Base-by-base conservation (phyloP, 1,140 invertebrate species). In the Megathymus violae region DNA sequence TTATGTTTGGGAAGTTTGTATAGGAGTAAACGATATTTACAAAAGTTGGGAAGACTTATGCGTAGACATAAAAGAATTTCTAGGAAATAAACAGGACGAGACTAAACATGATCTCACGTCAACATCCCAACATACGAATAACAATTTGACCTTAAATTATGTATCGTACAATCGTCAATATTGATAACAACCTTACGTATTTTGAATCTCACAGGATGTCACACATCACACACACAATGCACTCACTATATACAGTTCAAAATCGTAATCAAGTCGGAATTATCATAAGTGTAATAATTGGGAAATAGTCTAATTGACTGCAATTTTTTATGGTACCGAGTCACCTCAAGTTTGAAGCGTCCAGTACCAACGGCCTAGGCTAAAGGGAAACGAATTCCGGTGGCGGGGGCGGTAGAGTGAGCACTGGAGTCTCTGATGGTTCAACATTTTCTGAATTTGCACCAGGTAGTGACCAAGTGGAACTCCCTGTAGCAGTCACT, bases 401-500 rank as follows among this genome's bases (percentile, higher is more conserved):
- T 5, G 88, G 88, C 44, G 88, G 88, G 9, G 88, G 88, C 0
- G 86, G 88, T 62, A 91, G 50, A 17, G 81, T 85, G 4, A 89
- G 61, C 1, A 89, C 85, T 19, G 88, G 85, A 15, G 88, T 88
- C 22, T 88, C 86, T 36, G 80, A 82, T 14, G 63, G 46, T 47
- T 87, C 85, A 2, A 76, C 52, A 13, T 80, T 82, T 14, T 89
- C 88, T 3, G 75, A 66, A 62, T 73, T 87, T 0, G 92, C 93
- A 73, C 96, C 95, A 22, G 95, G 95, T 62, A 97, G 84, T 10
- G 96, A 97, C 65, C 97, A 94, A 0, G 95, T 96, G 7, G 96
- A 97, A 74, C 94, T 94, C 22, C 96, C 97, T 67, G 95, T 96
- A 1, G 96, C 96, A 4, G 97, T 97, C 7, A 97, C 96, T 71